These are phyloP conservation scores for Polymixis lichenea DNA, from an alignment of 2,888 invertebrate species.

Conservation along the genomic window DNA sequence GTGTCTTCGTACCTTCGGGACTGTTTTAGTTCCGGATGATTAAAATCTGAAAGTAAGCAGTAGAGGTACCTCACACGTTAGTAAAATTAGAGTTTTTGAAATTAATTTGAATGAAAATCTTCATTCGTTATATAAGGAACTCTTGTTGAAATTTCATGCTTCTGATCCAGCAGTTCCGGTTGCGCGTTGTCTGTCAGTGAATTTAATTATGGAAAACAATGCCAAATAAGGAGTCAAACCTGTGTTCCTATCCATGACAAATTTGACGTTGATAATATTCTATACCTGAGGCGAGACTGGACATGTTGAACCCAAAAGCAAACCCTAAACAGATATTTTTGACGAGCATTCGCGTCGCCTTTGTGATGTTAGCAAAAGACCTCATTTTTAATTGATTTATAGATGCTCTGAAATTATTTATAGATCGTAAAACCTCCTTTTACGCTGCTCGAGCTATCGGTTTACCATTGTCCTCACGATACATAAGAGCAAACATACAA, in stretches of 20 bases:
- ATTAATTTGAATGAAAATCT: not conserved
- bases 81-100: not conserved
- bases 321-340: constrained; percentile 8
- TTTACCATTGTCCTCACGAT: not conserved
- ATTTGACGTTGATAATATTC: not conserved
- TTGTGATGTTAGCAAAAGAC: constrained; percentile 20
- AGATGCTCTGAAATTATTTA: constrained; percentile 13
- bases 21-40: not conserved
- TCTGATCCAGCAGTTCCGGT: not conserved
- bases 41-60: not conserved
- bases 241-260: not conserved
- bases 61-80: not conserved
- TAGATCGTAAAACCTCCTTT: constrained; percentile 6
- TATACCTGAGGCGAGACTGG: not conserved
- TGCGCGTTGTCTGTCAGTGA: not conserved
- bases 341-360: not conserved
- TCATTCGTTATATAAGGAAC: not conserved
- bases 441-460: constrained; percentile 4
- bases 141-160: not conserved
- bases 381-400: constrained; percentile 40
- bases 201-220: not conserved
- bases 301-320: not conserved
- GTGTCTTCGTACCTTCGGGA: no score
- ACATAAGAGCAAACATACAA: not conserved
- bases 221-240: not conserved